These are phyloP conservation scores for Glomeris maerens DNA, from an alignment of 1,140 invertebrate genomes.

Conservation along the genomic window DNA sequence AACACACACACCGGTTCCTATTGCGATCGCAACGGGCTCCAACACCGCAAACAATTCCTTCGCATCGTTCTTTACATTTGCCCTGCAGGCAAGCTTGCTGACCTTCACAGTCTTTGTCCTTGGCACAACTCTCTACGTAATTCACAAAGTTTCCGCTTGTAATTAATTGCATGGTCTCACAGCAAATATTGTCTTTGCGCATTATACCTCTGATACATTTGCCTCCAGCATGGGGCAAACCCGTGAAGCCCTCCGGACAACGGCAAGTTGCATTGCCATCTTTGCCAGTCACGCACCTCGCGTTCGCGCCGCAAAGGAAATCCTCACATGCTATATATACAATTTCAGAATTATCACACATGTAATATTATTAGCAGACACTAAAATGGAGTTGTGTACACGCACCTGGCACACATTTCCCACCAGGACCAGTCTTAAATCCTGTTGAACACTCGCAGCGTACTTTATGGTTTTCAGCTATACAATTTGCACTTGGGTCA, in stretches of 20 bases:
- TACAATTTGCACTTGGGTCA: slow-evolving; percentile 69
- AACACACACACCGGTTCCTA: slow-evolving; percentile 69
- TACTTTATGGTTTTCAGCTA: slow-evolving; percentile 70
- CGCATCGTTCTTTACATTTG: slow-evolving; percentile 63
- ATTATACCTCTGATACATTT: slow-evolving; percentile 36
- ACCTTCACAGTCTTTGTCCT: slow-evolving; percentile 42
- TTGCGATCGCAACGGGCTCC: slow-evolving; percentile 62
- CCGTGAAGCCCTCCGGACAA: slow-evolving; percentile 65
- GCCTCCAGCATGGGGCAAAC: slow-evolving; percentile 81
- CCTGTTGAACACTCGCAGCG: slow-evolving; percentile 74
- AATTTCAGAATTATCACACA: slow-evolving; percentile 8
- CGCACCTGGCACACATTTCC: slow-evolving; percentile 63
- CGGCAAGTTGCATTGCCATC: slow-evolving; percentile 65
- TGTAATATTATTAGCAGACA: neutral
- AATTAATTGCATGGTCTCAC: neutral
- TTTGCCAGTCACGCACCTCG: slow-evolving; percentile 58
- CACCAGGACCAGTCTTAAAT: slow-evolving; percentile 54
- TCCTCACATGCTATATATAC: slow-evolving; percentile 52
- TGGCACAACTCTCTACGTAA: neutral
- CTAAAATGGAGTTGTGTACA: slow-evolving; percentile 10
- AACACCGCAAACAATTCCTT: slow-evolving; percentile 63
- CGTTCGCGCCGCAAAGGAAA: slow-evolving; percentile 61
- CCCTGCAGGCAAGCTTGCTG: slow-evolving; percentile 68
- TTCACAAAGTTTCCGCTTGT: neutral
- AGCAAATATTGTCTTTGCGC: neutral